phyloP scores from a whole-genome alignment of 2,888 invertebrate species.

The Drosophila emarginata region DNA sequence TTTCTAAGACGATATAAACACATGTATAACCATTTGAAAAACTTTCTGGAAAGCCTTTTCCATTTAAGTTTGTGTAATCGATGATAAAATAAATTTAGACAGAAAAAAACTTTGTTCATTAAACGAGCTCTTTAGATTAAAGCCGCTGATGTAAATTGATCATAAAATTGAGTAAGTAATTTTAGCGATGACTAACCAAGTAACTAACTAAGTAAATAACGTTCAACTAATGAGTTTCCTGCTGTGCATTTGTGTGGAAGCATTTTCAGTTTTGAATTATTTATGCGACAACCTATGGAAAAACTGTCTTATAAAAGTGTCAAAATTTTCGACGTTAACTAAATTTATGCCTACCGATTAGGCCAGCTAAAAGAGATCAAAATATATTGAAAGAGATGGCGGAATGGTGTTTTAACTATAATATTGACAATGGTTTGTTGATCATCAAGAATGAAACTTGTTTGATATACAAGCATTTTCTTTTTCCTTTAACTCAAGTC shows the following conservation, averaged over 20 bases:
- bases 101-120: background rate
- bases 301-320: constrained; percentile 77
- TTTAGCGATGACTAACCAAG: constrained; percentile 6
- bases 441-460: constrained; percentile 13
- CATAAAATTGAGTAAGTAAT: constrained; percentile 16
- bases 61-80: background rate
- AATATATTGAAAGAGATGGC: background rate
- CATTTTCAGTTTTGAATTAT: constrained; percentile 54
- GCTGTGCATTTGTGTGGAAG: constrained; percentile 24
- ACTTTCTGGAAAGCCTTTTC: background rate
- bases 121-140: background rate
- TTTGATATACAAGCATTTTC: background rate
- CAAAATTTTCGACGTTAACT: constrained; percentile 61
- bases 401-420: background rate
- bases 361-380: constrained; percentile 38
- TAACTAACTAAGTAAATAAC: constrained; percentile 17
- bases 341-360: constrained; percentile 69
- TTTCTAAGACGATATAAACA: background rate
- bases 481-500: constrained; percentile 28
- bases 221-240: constrained; percentile 44
- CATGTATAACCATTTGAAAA: background rate
- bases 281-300: constrained; percentile 67
- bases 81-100: background rate
- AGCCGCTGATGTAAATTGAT: background rate
- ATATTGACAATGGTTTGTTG: constrained; percentile 67